These are phyloP conservation scores for Synergus gifuensis DNA, from an alignment of 2,888 invertebrate genomes.

Conservation along the genomic window DNA sequence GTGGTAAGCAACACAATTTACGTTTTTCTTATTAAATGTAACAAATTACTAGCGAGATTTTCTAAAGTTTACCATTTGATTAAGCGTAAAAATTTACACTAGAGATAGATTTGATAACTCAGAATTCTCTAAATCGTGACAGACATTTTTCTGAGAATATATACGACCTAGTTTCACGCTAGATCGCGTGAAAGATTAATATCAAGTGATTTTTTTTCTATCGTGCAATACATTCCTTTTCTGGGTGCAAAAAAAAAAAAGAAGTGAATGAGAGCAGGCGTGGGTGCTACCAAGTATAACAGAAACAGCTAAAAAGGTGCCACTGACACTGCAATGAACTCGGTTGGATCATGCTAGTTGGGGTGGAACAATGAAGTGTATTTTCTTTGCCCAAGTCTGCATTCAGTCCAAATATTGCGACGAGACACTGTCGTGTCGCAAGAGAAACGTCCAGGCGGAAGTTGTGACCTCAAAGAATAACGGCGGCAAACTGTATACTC, in stretches of 20 bases:
- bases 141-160: constrained; percentile 47
- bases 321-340: constrained; percentile 12
- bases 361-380: constrained; percentile 34
- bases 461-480: constrained; percentile 41
- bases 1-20: no score
- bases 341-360: constrained; percentile 36
- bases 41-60: no score
- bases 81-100: neutral
- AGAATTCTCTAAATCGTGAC: neutral
- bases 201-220: constrained; percentile 44
- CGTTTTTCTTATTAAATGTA: no score
- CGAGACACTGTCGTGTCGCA: constrained; percentile 12
- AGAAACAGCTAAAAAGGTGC: constrained; percentile 20
- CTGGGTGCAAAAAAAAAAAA: neutral
- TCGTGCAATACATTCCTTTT: neutral
- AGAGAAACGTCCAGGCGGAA: constrained; percentile 37
- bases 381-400: constrained; percentile 27
- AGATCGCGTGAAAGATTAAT: constrained; percentile 66
- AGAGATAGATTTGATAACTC: neutral
- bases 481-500: constrained; percentile 24
- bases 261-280: constrained; percentile 32
- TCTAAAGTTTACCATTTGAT: neutral
- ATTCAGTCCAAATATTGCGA: constrained; percentile 30
- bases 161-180: constrained; percentile 64
- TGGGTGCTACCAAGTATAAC: constrained; percentile 20